Evolutionary conservation across 2,888 invertebrate genomes (phyloP), one percentile per base, ranked within the genome.

Genomic region (Tigriopus californicus): DNA sequence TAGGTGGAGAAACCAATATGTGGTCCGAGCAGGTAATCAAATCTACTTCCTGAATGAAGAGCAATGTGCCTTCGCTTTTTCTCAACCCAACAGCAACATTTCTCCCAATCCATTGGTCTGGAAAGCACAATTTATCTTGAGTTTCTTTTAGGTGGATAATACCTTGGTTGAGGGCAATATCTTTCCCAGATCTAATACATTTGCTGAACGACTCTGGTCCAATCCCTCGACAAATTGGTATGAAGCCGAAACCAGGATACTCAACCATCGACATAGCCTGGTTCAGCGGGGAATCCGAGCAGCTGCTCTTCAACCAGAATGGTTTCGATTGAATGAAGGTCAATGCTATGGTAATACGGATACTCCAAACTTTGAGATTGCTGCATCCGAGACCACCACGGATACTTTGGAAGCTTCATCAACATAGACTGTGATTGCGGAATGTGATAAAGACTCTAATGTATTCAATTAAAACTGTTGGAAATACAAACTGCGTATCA

Each of bases 141-240:
- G n/a, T 33, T 33, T 33, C 33, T 3, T 33, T 5, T 33, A 87
- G 73, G 78, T 83, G 0, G 83, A 84, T 64, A 61, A 53, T 13
- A 11, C 12, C 11, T 56, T 58, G 5, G 12, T 63, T 18, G 62
- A 62, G 41, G 40, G 59, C 18, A 64, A 85, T 56, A 72, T 88
- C 65, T 89, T 88, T 87, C 89, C 89, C 3, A 76, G 89, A 64
- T 81, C 83, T 2, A 83, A 86, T 57, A 89, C 89, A 1, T 68
- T 87, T 66, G 88, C 83, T 1, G 89, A 89, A 72, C 77, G 85
- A 3, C 75, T 88, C 52, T 89, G 89, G 89, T 74, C 81, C 1
- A 81, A 86, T 67, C 86, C 86, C 8, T 13, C 20, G 8, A 20
- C 49, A 3, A 49, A 8, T 49, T 22, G 22, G 13, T 15, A 13